A percentile compares a stretch with the other conserved stretches of the same genome.
phyloP scores from a whole-genome alignment of 2,888 invertebrate genomes.

The Drosophila greeni region DNA sequence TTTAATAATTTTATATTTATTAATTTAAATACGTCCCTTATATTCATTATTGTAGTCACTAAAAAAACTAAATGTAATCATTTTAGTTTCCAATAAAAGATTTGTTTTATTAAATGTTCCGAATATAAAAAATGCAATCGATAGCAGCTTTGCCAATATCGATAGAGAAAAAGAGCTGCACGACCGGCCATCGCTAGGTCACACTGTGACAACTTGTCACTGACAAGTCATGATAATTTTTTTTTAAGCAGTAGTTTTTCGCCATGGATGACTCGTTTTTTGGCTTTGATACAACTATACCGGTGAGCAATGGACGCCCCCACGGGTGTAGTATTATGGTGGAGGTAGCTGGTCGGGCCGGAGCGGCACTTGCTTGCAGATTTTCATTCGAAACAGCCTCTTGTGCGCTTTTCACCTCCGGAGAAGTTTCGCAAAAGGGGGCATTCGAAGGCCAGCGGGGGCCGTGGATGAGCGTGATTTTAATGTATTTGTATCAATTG shows the following conservation, averaged over 20 bases:
- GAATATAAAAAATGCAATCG: not conserved
- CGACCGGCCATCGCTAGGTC: conserved; percentile 23
- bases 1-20: too few relatives aligned
- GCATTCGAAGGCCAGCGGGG: conserved; percentile 32
- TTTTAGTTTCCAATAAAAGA: not conserved
- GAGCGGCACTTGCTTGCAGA: not conserved
- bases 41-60: too few relatives aligned
- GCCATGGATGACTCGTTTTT: conserved; percentile 93
- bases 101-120: not conserved
- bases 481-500: conserved; percentile 7
- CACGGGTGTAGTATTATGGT: not conserved
- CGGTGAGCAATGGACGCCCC: conserved; percentile 81
- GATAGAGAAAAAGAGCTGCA: conserved; percentile 8
- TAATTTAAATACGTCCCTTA: too few relatives aligned
- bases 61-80: too few relatives aligned
- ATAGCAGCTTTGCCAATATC: not conserved
- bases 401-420: conserved; percentile 22
- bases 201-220: conserved; percentile 79
- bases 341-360: not conserved
- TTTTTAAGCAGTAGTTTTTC: conserved; percentile 80
- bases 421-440: conserved; percentile 20
- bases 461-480: not conserved
- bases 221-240: conserved; percentile 85
- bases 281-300: conserved; percentile 88
- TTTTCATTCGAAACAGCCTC: conserved; percentile 1